A percentile compares a stretch with the other conserved stretches of the same genome.
Conservation (phyloP, 2,113 vertebrate genomes). For the Caranx ignobilis region DNA sequence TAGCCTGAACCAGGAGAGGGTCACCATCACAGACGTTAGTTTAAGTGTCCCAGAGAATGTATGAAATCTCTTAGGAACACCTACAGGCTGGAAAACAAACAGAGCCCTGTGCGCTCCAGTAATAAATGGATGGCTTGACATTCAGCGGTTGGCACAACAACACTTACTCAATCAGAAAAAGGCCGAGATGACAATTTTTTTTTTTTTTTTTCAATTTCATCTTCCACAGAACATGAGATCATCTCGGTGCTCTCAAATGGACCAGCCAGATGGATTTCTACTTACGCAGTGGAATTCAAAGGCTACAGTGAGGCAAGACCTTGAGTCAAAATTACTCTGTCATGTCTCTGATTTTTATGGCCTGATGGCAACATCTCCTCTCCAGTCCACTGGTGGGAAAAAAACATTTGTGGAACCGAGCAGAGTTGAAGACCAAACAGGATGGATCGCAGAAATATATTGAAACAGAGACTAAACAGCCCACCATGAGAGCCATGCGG, state of each 20-base stretch:
- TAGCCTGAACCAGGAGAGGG: constrained; percentile 49
- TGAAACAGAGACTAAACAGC: constrained; percentile 61
- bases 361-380: constrained; percentile 43
- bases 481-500: constrained; percentile 54
- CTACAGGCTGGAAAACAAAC: constrained; percentile 48
- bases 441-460: constrained; percentile 50
- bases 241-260: constrained; percentile 47
- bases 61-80: constrained; percentile 57
- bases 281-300: constrained; percentile 61
- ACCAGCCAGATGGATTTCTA: constrained; percentile 66
- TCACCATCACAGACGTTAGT: constrained; percentile 53
- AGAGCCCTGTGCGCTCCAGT: constrained; percentile 25
- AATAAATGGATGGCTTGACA: not conserved
- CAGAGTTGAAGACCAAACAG: constrained; percentile 48
- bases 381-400: constrained; percentile 34
- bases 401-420: constrained; percentile 2
- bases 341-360: constrained; percentile 54
- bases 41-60: constrained; percentile 38
- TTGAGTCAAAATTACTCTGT: constrained; percentile 53
- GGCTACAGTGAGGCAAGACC: constrained; percentile 38
- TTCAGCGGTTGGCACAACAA: constrained; percentile 16
- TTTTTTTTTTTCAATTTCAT: constrained; percentile 25
- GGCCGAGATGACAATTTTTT: constrained; percentile 5
- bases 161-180: constrained; percentile 15
- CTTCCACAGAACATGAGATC: constrained; percentile 63